Base-by-base conservation (phyloP, 2,888 invertebrate species). In the Xestobium rufovillosum region DNA sequence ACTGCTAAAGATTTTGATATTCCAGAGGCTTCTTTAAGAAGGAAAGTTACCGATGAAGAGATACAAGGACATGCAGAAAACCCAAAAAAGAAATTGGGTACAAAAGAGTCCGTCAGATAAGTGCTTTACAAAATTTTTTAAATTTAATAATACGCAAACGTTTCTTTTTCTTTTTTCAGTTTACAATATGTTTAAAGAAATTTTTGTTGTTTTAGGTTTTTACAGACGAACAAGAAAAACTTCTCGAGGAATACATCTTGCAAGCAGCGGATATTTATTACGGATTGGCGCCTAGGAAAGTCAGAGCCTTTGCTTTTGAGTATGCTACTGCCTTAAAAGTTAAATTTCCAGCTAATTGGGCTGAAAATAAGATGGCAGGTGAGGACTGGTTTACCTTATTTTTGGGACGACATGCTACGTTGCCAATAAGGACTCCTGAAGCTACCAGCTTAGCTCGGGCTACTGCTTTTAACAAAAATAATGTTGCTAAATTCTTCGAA, bases 351-450 rank as follows among this genome's bases (percentile, higher is more conserved):
- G 9, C 25, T 11, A 36, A 29, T 15, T 59, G 55, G 51, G 16
- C 26, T 16, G 34, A 37, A 31, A 41, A 45, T 27, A 27, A 44
- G 34, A 39, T 45, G 32, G 56, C 60, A 26, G 52, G 57, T n/a
- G 38, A 42, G 23, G 56, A 59, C 34, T 58, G 57, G 59, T 50
- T 56, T 29, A 29, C 39, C 9, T 31, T 23, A 4, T 59, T 57
- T 38, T 38, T 58, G 26, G 52, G 50, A 34, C 32, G 58, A 11
- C 43, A 57, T 26, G 37, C 43, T 9, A 31, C 27, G 16, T 27
- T 60, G 10, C 48, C 49, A 8, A 38, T 58, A 11, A 28, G 56
- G 26, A 47, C 27, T 17, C 54, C 54, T 9, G 45, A 55, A 45
- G 47, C 51, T 3, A 59, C 55, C 1, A 57, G 53, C 30, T 36